Base-by-base conservation (phyloP, 1,140 invertebrate species). In the Panonychus citri region DNA sequence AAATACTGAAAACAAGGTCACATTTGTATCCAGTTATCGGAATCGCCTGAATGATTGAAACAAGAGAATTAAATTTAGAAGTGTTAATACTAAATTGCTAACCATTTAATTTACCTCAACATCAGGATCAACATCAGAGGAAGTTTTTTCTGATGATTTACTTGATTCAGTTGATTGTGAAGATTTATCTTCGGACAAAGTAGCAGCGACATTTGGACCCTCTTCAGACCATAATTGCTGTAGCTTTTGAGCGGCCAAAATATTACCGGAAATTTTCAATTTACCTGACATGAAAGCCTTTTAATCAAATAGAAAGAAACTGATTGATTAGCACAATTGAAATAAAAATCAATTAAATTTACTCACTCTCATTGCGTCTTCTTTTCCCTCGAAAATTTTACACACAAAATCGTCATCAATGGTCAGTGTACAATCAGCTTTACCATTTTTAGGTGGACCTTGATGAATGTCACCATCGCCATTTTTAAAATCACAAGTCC, bases 191-290 rank as follows among this genome's bases (percentile, higher is more conserved):
- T 86, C 3, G 83, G 81, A 5, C 91, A 70, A 82, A 91, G 85
- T 28, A 93, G 43, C 43, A 46, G 43, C 43, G 10, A 46, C 80
- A 66, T 93, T 91, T 56, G 49, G 39, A 15, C 27, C 43, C 30
- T 55, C 50, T 50, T 60, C 59, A 15, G 55, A 8, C 48, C 87
- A 74, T 12, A 91, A 68, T 8, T 77, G 74, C 58, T 81, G 81
- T 42, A 95, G 69, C 71, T 93, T 94, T 70, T 93, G 87, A 7
- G 84, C 81, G 7, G 93, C 69, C 83, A 93, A 86, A 40, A 94
- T 81, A 66, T 94, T 93, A 56, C 90, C 90, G 62, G 80, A 77
- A 39, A 93, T 78, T 71, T 93, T 93, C 54, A 94, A 67, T 69
- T 86, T 87, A 27, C 87, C 85, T 66, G 79, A 80, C 80, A 93